Evolutionary conservation across 1,140 invertebrate genomes (phyloP).

Genomic region (Procambarus virginalis): DNA sequence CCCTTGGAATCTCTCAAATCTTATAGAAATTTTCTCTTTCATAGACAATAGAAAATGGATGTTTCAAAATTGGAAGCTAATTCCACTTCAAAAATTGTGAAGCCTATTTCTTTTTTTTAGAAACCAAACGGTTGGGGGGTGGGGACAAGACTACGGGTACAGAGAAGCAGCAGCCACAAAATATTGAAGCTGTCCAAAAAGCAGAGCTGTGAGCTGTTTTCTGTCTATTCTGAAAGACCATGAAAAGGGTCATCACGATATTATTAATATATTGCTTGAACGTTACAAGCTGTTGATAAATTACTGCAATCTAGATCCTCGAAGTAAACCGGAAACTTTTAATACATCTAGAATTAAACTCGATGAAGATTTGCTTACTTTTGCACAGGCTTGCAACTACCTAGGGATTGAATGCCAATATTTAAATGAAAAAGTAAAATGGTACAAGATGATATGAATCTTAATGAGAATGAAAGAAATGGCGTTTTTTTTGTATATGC

Average conservation of each 20-base stretch:
- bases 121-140: conserved; percentile 27
- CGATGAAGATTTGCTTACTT: conserved; percentile 19
- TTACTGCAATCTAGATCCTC: neutral
- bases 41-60: too few relatives aligned
- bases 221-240: neutral
- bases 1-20: too few relatives aligned
- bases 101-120: conserved; percentile 20
- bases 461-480: conserved; percentile 15
- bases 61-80: too few relatives aligned
- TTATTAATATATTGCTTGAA: neutral
- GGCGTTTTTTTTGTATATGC: conserved; percentile 37
- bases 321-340: neutral
- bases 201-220: conserved; percentile 5
- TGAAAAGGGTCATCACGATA: neutral
- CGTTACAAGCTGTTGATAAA: neutral
- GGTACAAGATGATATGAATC: conserved; percentile 11
- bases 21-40: too few relatives aligned
- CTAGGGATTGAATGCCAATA: conserved; percentile 6
- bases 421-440: conserved; percentile 11
- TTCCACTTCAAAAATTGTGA: neutral
- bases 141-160: conserved; percentile 8
- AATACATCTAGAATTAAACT: neutral
- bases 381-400: neutral
- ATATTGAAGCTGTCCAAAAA: neutral
- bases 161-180: neutral